Evolutionary conservation across 2,797 vertebrate genomes (phyloP).

Genomic region (Phalanger gymnotis): DNA sequence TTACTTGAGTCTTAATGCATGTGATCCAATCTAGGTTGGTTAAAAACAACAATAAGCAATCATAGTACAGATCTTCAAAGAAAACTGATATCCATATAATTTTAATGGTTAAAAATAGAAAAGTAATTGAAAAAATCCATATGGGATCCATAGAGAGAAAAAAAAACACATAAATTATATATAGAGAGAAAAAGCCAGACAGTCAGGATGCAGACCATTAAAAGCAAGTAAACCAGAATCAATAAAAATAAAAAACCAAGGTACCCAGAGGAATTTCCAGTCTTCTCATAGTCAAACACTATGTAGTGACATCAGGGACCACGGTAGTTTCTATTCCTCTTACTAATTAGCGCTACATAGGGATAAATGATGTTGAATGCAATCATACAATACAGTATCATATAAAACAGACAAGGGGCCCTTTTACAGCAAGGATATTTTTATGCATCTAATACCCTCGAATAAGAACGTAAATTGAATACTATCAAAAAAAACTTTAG

Average conservation of each 20-base stretch:
- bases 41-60: no score
- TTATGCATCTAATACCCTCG: conserved; percentile 10
- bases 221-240: neutral
- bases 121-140: neutral
- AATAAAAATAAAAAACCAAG: neutral
- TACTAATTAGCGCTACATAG: neutral
- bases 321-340: neutral
- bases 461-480: conserved; percentile 33
- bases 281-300: neutral
- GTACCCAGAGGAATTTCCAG: conserved; percentile 22
- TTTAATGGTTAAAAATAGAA: neutral
- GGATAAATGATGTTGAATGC: neutral
- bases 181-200: neutral
- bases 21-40: neutral
- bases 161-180: neutral
- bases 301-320: neutral
- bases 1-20: neutral
- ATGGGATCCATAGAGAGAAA: neutral
- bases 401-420: conserved; percentile 35
- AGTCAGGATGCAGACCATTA: neutral
- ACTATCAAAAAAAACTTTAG: conserved; percentile 63
- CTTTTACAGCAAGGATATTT: conserved; percentile 54
- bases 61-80: neutral
- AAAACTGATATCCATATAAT: neutral
- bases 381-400: neutral